Evolutionary conservation across 2,113 vertebrate species (phyloP), one percentile per base, ranked within the genome.

Genomic region (Ochotona princeps): DNA sequence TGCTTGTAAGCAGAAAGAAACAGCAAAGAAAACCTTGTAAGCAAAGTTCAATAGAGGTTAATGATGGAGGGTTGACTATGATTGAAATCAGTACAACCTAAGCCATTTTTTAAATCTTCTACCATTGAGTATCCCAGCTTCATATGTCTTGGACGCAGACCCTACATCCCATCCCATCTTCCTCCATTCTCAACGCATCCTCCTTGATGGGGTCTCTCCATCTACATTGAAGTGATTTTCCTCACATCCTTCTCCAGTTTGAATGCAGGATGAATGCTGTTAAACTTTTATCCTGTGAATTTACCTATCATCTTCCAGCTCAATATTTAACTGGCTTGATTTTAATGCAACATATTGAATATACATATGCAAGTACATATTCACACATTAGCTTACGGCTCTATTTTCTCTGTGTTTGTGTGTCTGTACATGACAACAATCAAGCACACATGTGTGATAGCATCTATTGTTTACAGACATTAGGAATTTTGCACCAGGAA

Each of bases 1-100:
- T 44, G 38, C 6, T 44, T 69, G 9, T 47, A 80, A 81, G 38
- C n/a, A 88, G 49, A 32, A 92, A 85, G 81, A 84, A 60, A 78
- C 74, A 70, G n/a, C 30, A n/a, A 78, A 85, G 74, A 65, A 44
- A 66, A 79, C 49, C 44, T 32, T 87, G 81, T 90, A 76, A 60
- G 35, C 63, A 82, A 92, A 67, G 35, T 80, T 92, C 83, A 44
- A 66, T 35, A 44, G 8, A 4, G 26, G 30, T 60, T 76, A 35
- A 51, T 21, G 75, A 26, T 44, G 25, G 28, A 89, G 60, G 86
- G 25, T 8, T 86, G 20, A 89, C 69, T 70, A 26, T 13, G 47
- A 28, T 21, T 92, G 65, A 81, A 70, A 65, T 65, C 60, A 44
- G 30, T 21, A 44, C 44, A 92, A 32, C 14, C 51, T 44, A 78